These are phyloP conservation scores for Lasiommata megera DNA, from an alignment of 2,888 invertebrate genomes.

Conservation along the genomic window DNA sequence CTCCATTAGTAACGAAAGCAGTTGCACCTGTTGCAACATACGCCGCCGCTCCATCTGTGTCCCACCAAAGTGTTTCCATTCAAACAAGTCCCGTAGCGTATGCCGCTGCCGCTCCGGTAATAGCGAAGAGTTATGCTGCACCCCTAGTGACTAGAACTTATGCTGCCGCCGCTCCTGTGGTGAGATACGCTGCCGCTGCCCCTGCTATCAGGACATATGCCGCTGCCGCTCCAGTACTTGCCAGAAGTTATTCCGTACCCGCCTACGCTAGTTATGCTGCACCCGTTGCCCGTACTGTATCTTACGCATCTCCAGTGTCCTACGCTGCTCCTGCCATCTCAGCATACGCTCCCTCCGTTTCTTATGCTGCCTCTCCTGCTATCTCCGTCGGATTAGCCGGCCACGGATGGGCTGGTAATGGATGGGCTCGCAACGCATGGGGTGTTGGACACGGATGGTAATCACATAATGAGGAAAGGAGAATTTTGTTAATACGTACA, in stretches of 20 bases:
- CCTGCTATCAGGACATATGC: conserved; percentile 35
- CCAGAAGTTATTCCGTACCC: conserved; percentile 45
- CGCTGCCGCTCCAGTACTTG: conserved; percentile 35
- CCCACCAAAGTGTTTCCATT: conserved; percentile 39
- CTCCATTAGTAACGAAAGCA: conserved; percentile 53
- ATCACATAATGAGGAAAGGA: conserved; percentile 30
- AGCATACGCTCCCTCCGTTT: conserved; percentile 35
- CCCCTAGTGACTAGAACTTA: conserved; percentile 45
- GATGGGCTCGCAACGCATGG: background rate
- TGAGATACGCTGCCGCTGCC: conserved; percentile 31
- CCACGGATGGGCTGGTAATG: conserved; percentile 24
- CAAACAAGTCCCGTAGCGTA: conserved; percentile 41
- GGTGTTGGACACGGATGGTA: conserved; percentile 45
- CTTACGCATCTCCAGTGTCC: conserved; percentile 31
- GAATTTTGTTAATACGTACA: conserved; percentile 32
- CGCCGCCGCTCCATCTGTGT: conserved; percentile 37
- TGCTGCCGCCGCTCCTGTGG: conserved; percentile 31
- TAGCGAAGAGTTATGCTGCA: conserved; percentile 62
- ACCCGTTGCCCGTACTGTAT: conserved; percentile 33
- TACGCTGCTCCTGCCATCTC: conserved; percentile 31
- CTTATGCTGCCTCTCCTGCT: conserved; percentile 60
- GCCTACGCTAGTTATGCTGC: conserved; percentile 38
- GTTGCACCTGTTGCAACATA: conserved; percentile 56
- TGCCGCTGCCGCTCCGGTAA: conserved; percentile 60
- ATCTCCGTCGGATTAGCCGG: conserved; percentile 52